A percentile compares a stretch with the other conserved stretches of the same genome.
Evolutionary conservation across 2,113 vertebrate genomes (phyloP).

Genomic region (Madoqua kirkii): DNA sequence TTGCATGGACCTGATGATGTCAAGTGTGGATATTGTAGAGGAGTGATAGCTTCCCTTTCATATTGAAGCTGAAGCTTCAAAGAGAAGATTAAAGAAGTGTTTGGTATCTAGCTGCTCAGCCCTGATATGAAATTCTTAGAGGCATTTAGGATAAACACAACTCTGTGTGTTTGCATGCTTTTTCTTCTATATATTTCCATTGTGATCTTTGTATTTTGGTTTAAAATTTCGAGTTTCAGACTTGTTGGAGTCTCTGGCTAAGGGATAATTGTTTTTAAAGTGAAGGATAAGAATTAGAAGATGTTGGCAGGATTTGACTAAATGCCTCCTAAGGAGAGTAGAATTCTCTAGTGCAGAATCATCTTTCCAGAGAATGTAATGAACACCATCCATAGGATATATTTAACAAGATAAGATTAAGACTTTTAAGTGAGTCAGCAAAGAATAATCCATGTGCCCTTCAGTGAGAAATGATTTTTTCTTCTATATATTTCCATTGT

Average conservation of each 20-base stretch:
- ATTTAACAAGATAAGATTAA: not conserved
- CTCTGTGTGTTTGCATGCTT: not conserved
- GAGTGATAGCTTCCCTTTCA: slow-evolving; percentile 52
- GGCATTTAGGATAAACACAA: slow-evolving; percentile 40
- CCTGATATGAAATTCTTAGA: slow-evolving; percentile 58
- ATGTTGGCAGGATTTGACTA: not conserved
- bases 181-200: not conserved
- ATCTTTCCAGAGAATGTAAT: not conserved
- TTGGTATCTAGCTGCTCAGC: slow-evolving; percentile 58
- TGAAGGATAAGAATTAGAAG: slow-evolving; percentile 12
- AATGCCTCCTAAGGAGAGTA: not conserved
- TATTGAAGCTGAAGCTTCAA: slow-evolving; percentile 46
- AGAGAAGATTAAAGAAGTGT: slow-evolving; percentile 67
- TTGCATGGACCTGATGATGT: slow-evolving; percentile 34
- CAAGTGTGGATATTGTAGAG: not conserved
- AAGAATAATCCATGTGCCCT: not conserved
- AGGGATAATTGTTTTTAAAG: slow-evolving; percentile 29
- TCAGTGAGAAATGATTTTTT: not conserved
- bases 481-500: not conserved
- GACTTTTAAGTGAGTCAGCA: not conserved
- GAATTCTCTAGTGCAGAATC: not conserved
- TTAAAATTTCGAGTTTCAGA: slow-evolving; percentile 25
- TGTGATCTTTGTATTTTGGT: slow-evolving; percentile 27
- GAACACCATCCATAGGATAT: not conserved
- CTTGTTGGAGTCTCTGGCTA: not conserved